Evolutionary conservation across 1,140 invertebrate genomes (phyloP).

Genomic region (Ceratosolen fusciceps): DNA sequence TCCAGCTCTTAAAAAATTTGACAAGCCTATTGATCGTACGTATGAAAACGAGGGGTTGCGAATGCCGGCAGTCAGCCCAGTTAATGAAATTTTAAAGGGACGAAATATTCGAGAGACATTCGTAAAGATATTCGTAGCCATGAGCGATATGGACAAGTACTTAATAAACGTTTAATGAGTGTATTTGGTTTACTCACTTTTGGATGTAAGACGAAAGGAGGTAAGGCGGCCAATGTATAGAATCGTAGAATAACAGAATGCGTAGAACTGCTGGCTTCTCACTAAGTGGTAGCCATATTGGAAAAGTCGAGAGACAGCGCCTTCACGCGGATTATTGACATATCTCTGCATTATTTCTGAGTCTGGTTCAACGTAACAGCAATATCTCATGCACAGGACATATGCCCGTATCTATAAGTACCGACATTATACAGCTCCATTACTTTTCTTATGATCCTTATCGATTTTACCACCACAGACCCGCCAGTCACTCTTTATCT

Average conservation of each 20-base stretch:
- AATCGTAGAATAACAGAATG: background rate
- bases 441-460: slow-evolving; percentile 21
- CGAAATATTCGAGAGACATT: too few species aligned
- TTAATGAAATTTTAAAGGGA: background rate
- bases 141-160: background rate
- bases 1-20: background rate
- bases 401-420: background rate
- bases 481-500: slow-evolving; percentile 49
- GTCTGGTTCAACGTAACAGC: slow-evolving; percentile 20
- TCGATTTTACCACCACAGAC: background rate
- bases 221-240: background rate
- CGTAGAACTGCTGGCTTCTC: slow-evolving; percentile 27
- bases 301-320: slow-evolving; percentile 1
- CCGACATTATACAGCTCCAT: background rate
- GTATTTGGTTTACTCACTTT: slow-evolving; percentile 17
- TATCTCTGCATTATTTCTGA: background rate
- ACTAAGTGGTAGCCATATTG: slow-evolving; percentile 37
- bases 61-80: background rate
- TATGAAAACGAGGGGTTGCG: background rate
- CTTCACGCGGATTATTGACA: background rate
- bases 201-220: background rate
- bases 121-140: too few species aligned
- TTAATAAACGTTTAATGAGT: background rate
- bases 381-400: background rate
- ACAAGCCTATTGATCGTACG: slow-evolving; percentile 33